Base-by-base conservation (phyloP, 2,113 vertebrate genomes). In the Austrofundulus limnaeus region DNA sequence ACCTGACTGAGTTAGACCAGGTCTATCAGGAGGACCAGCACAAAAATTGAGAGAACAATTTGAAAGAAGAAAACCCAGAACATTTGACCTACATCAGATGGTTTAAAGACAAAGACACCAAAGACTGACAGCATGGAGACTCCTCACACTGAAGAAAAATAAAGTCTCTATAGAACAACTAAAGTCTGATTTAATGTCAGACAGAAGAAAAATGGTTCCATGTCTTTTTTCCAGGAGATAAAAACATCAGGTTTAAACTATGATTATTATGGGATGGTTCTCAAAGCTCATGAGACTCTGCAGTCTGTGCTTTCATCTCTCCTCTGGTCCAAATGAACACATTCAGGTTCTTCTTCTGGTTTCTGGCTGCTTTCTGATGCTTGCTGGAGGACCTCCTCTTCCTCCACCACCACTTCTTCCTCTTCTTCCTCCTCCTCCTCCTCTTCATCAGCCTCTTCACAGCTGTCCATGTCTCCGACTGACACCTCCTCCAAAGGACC, bases 381-480 rank as follows among this genome's bases (percentile, higher is more conserved):
- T 1, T 0, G 28, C 2, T 34, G 31, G 1, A 19, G 43, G 16
- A 28, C 13, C 1, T 45, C 17, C 4, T 1, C 17, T 1, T 45
- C 42, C 4, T 1, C 17, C n/a, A 31, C 19, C 49, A 16, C 17
- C 28, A 82, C 41, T 19, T 69, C 61, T 0, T 17, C 38, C 2
- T 75, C 87, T 49, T 90, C 90, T 45, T 87, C 80, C 1, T 45
- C 42, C 4, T 1, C 17, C n/a, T 42, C 19, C 49, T 21, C 17
- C 28, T 83, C 41, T 19, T 69, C 61, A 0, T 17, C 38, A 3
- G 77, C 87, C 51, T 90, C 90, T 45, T 87, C 80, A 28, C 88
- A 91, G 59, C 89, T 89, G 58, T 91, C 87, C 55, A 87, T 13
- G n/a, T 82, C 53, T n/a, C 54, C 68, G 0, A 10, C 42, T 0